Percentiles rank a stretch among this genome's conserved stretches.
These are phyloP conservation scores for Plebejus melissa DNA, from an alignment of 2,888 invertebrate genomes.

Conservation along the genomic window DNA sequence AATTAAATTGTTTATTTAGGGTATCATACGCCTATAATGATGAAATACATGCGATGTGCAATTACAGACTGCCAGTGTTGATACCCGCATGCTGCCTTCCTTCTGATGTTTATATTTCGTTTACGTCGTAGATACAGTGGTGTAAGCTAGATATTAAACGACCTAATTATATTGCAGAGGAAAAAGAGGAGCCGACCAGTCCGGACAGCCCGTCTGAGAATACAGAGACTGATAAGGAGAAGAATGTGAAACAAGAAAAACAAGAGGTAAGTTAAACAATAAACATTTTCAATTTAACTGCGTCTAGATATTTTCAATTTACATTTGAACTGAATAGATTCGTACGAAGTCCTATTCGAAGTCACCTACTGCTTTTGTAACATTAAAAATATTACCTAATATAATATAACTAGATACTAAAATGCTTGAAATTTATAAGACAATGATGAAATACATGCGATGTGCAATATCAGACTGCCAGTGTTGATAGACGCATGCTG, in stretches of 20 bases:
- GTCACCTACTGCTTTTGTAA: neutral
- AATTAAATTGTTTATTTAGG: neutral
- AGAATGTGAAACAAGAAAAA: slow-evolving; percentile 60
- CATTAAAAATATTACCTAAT: neutral
- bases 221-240: slow-evolving; percentile 41
- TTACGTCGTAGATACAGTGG: neutral
- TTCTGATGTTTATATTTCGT: slow-evolving; percentile 47
- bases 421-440: neutral
- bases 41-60: slow-evolving; percentile 60
- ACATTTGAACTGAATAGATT: too few species aligned
- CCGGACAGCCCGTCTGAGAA: slow-evolving; percentile 53
- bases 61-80: slow-evolving; percentile 53
- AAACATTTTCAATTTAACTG: too few species aligned
- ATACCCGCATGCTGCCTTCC: slow-evolving; percentile 67
- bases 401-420: neutral
- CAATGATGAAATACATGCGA: slow-evolving; percentile 57
- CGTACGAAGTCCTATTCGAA: neutral
- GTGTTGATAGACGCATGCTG: slow-evolving; percentile 64
- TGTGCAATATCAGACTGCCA: slow-evolving; percentile 53
- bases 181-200: slow-evolving; percentile 60
- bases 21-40: slow-evolving; percentile 39
- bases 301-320: too few species aligned
- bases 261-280: slow-evolving; percentile 52
- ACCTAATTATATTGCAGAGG: slow-evolving; percentile 46
- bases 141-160: slow-evolving; percentile 3